Conservation (phyloP, 2,888 invertebrate genomes). For the Furcula furcula region DNA sequence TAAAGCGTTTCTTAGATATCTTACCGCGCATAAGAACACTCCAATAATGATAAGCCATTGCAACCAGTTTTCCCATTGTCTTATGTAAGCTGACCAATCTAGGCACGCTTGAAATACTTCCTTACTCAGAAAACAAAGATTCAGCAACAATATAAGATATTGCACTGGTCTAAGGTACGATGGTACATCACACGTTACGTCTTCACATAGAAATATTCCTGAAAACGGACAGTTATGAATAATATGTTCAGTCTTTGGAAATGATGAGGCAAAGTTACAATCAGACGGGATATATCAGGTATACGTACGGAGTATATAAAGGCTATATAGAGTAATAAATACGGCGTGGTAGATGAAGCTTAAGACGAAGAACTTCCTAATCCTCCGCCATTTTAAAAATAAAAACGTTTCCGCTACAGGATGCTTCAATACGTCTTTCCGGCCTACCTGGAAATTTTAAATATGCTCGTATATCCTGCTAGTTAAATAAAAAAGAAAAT, state of each 20-base stretch:
- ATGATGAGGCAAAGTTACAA: no score
- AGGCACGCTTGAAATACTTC: slow-evolving; percentile 91
- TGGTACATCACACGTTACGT: slow-evolving; percentile 61
- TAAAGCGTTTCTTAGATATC: slow-evolving; percentile 17
- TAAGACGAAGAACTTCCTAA: slow-evolving; percentile 90
- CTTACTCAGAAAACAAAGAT: slow-evolving; percentile 84
- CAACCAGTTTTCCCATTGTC: slow-evolving; percentile 92
- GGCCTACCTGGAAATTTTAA: slow-evolving; percentile 85
- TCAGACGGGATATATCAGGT: neutral
- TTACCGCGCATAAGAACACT: slow-evolving; percentile 85
- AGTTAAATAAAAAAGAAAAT: no score
- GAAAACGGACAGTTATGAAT: slow-evolving; percentile 33
- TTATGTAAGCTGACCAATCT: slow-evolving; percentile 86
- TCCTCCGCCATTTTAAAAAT: slow-evolving; percentile 90
- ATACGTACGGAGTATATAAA: slow-evolving; percentile 85
- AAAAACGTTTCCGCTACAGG: slow-evolving; percentile 93
- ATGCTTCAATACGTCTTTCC: slow-evolving; percentile 89
- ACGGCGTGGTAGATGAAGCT: slow-evolving; percentile 89
- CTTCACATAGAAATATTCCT: slow-evolving; percentile 79
- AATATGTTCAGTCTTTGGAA: no score
- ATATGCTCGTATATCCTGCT: no score
- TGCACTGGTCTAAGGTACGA: slow-evolving; percentile 73
- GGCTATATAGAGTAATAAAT: slow-evolving; percentile 88
- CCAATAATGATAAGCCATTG: slow-evolving; percentile 89
- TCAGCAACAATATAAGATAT: slow-evolving; percentile 84